phyloP scores from a whole-genome alignment of 2,888 invertebrate species.

The Xestobium rufovillosum region DNA sequence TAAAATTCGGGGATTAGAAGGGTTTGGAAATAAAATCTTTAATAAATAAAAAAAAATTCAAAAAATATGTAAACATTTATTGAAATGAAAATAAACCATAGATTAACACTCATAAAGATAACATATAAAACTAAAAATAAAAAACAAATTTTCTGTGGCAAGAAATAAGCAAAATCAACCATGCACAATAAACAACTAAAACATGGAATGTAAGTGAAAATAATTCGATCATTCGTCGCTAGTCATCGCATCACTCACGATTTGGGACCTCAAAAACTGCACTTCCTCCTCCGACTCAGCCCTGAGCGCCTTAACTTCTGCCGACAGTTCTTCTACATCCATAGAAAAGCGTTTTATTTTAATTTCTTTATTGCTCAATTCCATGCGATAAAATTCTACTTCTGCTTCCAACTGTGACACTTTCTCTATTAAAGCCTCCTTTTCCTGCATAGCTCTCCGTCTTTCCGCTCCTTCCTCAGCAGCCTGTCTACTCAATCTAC shows the following conservation, averaged over 20 bases:
- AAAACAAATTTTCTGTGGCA: too few relatives aligned
- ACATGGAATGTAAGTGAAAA: slow-evolving; percentile 1
- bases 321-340: slow-evolving; percentile 65
- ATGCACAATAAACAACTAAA: slow-evolving; percentile 7
- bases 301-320: slow-evolving; percentile 51
- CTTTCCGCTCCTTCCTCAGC: slow-evolving; percentile 79
- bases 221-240: too few relatives aligned
- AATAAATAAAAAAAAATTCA: slow-evolving; percentile 9
- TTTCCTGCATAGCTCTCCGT: slow-evolving; percentile 62
- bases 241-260: slow-evolving; percentile 55
- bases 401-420: slow-evolving; percentile 57
- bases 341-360: slow-evolving; percentile 65
- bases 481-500: slow-evolving; percentile 72
- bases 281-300: slow-evolving; percentile 49
- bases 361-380: slow-evolving; percentile 60
- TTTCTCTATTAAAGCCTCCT: slow-evolving; percentile 57
- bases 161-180: too few relatives aligned
- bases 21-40: slow-evolving; percentile 5
- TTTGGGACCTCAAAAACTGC: slow-evolving; percentile 48
- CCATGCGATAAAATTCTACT: slow-evolving; percentile 58
- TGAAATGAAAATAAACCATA: too few relatives aligned
- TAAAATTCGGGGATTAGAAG: slow-evolving; percentile 5
- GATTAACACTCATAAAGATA: too few relatives aligned
- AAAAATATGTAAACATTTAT: slow-evolving; percentile 12
- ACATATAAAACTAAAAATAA: too few relatives aligned